Evolutionary conservation across 2,888 invertebrate species (phyloP), one percentile per base, ranked within the genome.

Genomic region (Sinodicranocentrus sp.): DNA sequence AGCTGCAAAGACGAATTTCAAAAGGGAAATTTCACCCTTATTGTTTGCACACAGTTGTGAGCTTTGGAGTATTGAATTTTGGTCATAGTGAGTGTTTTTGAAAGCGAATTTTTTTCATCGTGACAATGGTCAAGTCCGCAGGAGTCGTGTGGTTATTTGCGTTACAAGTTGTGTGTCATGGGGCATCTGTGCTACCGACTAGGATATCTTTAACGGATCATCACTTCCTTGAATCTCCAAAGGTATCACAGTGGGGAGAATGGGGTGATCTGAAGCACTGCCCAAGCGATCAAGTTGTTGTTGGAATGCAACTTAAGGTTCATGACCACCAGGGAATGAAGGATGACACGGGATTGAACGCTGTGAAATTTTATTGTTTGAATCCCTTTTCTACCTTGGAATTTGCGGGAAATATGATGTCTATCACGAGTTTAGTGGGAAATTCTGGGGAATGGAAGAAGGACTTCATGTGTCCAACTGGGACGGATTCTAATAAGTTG

Each of bases 331-430:
- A 80, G 43, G 85, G 85, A 0, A 33, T 84, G 43, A 85, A 85
- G 33, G 85, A 85, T 57, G 85, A 85, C 70, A 77, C 84, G 5
- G 85, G 72, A 23, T 33, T 85, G 10, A 85, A 85, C 61, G 85
- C 68, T 13, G 76, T 85, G 0, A 73, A 76, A 54, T 83, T 85
- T 39, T 84, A 82, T 57, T 85, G 85, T 61, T 21, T 67, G 19
- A 77, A 77, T 28, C 77, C 77, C 13, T 80, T 72, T 17, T 67
- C 67, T 15, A 21, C 67, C 2, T 2, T 59, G 2, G 72, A 70
- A 10, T 54, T 59, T 52, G 13, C 67, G 3, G 72, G 23, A 6
- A 26, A 65, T 21, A 17, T 59, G 21, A 68, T 77, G 2, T 43
- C 19, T 0, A 85, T 85, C 17, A 72, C 85, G 0, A 82, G 80